Conservation (phyloP, 2,113 vertebrate species). For the Hylia prasina region DNA sequence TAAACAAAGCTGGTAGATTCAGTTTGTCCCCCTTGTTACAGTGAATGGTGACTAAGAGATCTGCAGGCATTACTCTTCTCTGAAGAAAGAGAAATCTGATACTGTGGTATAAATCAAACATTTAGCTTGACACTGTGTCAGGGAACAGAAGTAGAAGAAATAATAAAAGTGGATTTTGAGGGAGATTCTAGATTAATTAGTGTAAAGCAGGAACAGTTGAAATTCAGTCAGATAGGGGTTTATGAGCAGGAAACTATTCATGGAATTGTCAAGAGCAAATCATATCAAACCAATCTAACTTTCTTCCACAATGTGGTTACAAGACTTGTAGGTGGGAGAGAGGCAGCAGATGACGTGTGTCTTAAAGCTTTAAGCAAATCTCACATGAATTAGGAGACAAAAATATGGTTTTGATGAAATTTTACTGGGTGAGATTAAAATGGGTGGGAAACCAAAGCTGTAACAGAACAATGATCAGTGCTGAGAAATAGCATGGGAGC, state of each 20-base stretch:
- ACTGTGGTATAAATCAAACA: background rate
- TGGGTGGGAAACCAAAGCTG: background rate
- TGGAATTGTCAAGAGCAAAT: background rate
- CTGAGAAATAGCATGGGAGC: background rate
- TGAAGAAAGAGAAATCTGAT: background rate
- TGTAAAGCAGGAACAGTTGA: background rate
- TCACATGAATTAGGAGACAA: fast-evolving
- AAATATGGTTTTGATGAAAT: background rate
- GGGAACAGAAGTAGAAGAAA: background rate
- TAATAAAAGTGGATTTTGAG: background rate
- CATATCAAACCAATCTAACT: background rate
- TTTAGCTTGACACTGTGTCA: background rate
- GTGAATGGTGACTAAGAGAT: background rate
- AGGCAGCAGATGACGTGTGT: background rate
- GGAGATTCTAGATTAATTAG: background rate
- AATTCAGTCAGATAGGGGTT: background rate
- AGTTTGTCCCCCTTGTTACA: background rate
- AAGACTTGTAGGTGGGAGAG: background rate
- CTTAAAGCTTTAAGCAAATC: background rate
- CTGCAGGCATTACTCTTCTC: background rate
- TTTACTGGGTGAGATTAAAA: background rate
- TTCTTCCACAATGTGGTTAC: background rate
- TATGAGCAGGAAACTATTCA: background rate
- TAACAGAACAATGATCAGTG: background rate
- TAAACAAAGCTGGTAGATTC: background rate